Evolutionary conservation across 2,113 vertebrate species (phyloP), one percentile per base, ranked within the genome.

Genomic region (Oncorhynchus clarkii): DNA sequence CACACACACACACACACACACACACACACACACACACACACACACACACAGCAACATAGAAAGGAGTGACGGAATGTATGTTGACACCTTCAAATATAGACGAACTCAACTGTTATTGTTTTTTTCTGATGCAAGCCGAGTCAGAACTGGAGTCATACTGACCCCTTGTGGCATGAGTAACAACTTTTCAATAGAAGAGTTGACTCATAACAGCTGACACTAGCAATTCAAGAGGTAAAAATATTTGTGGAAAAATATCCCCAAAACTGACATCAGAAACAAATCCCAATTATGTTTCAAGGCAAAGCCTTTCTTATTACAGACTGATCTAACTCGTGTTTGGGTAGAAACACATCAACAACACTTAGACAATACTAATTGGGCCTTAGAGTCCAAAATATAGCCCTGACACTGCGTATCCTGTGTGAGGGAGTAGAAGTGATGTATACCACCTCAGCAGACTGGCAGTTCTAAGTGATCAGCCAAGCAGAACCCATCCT

Each of bases 151-250:
- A 88, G 73, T 78, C 74, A 87, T 60, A 85, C 86, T 89, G 89
- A 87, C 90, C 87, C 89, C 92, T 91, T 59, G 78, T 91, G 92
- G 89, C 14, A 2, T 67, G 27, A 72, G 7, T 71, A 31, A 76
- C 24, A 84, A 82, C 5, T 13, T 34, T 13, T 22, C 67, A 74
- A 48, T 74, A 79, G 7, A 71, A 71, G 13, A 72, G 80, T 75
- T 39, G 14, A 70, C 59, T 45, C 45, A 27, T 11, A 54, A 54
- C 51, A 54, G 51, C 51, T 54, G 1, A 5, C 4, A 16, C 16
- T 2, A 16, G 16, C 16, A 16, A 54, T 51, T 16, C 11, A 51
- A 51, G 13, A 4, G 12, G 49, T 14, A 54, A 18, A 18, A 54
- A 54, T 54, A 54, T 54, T 5, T 18, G 12, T 16, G 16, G 51